These are phyloP conservation scores for Myotis planiceps DNA, from an alignment of 2,797 vertebrate species.

Conservation along the genomic window DNA sequence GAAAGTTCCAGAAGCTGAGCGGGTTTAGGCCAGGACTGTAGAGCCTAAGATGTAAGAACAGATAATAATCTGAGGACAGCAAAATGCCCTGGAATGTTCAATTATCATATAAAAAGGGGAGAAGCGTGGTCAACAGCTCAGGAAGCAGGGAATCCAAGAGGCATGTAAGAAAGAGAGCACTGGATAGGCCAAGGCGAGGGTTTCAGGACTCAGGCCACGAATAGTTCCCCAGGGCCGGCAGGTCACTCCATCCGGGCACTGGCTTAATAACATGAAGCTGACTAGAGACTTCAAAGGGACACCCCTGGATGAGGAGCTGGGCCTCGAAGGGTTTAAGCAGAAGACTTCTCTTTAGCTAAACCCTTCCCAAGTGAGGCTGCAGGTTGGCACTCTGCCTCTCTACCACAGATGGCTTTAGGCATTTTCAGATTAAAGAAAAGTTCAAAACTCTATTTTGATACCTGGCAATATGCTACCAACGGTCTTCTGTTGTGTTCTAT, in stretches of 20 bases:
- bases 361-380: background rate
- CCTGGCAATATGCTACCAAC: slow-evolving; percentile 89
- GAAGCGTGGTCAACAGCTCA: background rate
- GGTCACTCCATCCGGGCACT: background rate
- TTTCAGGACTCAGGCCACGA: background rate
- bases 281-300: slow-evolving; percentile 7
- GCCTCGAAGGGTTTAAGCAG: background rate
- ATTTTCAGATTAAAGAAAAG: slow-evolving; percentile 91
- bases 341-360: slow-evolving; percentile 33
- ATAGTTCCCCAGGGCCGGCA: background rate
- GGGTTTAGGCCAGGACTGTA: background rate
- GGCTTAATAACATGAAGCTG: background rate
- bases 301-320: background rate
- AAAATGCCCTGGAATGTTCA: background rate
- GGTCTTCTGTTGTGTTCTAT: slow-evolving; percentile 89
- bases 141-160: background rate
- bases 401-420: slow-evolving; percentile 76
- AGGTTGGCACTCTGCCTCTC: slow-evolving; percentile 14
- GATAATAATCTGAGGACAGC: background rate
- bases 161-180: background rate
- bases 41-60: background rate
- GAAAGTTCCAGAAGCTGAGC: background rate
- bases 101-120: background rate
- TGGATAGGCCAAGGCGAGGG: background rate
- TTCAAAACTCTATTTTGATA: slow-evolving; percentile 92